Percentiles rank a stretch among this genome's conserved stretches.
These are phyloP conservation scores for Nephotettix cincticeps DNA, from an alignment of 1,140 invertebrate genomes.

Conservation along the genomic window DNA sequence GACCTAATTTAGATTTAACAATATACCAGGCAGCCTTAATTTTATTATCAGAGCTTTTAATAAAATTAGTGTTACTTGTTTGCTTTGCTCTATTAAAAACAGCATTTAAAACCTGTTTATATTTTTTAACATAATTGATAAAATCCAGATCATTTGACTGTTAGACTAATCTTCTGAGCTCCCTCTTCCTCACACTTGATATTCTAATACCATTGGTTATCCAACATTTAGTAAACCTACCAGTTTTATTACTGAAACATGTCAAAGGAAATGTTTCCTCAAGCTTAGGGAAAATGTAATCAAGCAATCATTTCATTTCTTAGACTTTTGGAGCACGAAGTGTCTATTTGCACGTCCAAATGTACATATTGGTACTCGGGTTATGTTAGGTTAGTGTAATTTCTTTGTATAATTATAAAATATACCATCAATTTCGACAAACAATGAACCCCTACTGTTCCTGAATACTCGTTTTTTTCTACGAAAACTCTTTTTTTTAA, in stretches of 20 bases:
- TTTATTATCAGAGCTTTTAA: not conserved
- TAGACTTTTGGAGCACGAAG: too few species aligned
- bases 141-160: not conserved
- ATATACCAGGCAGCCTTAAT: not conserved
- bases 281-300: too few species aligned
- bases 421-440: too few species aligned
- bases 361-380: too few species aligned
- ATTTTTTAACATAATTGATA: not conserved
- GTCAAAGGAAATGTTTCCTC: not conserved
- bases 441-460: too few species aligned
- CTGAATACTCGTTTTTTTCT: too few species aligned
- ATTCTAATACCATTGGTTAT: not conserved
- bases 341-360: too few species aligned
- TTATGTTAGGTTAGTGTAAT: too few species aligned
- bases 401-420: too few species aligned
- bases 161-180: not conserved
- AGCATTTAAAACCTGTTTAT: not conserved
- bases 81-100: not conserved
- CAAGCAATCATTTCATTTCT: too few species aligned
- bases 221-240: not conserved
- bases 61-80: not conserved
- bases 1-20: not conserved
- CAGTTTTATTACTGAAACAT: not conserved
- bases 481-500: too few species aligned
- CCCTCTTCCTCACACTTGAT: not conserved